Base-by-base conservation (phyloP, 2,888 invertebrate species). In the Achlya flavicornis region DNA sequence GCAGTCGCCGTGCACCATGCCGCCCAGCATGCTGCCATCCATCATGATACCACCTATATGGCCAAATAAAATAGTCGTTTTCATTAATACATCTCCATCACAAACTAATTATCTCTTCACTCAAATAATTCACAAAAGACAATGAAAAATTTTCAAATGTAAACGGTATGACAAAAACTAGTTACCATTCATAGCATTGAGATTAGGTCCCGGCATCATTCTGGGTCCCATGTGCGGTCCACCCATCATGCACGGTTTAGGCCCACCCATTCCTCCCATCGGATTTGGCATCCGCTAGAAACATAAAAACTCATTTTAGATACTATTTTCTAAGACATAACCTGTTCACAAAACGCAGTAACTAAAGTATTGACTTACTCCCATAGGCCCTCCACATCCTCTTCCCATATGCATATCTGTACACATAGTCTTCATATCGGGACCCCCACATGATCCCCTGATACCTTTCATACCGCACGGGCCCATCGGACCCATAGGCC, bases 401-500 rank as follows among this genome's bases (percentile, higher is more conserved):
- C 94, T 85, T 16, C 93, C 92, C 93, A 94, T 93, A 76, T 94
- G 94, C 86, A 94, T 94, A 76, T 94, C 94, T 67, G 90, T 86
- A 70, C 94, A 94, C 93, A 94, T 94, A 0, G 87, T 77, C 69
- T 94, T 94, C 93, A 94, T 94, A 68, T 94, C 94, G 0, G 94
- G 93, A n/a, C 93, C 90, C 1, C 94, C 94, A 70, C 93, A 92
- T 0, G 93, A 78, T 12, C 92, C 91, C 66, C 94, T 84, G 60
- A 94, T 93, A 0, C 92, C 92, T 62, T 94, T 93, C 89, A 94
- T 94, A 1, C 94, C 93, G 68, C 94, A 94, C 0, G 93, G 92
- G 0, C 93, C 93, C 94, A 94, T 92, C 0, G 93, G 92, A 16
- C 94, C 93, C 93, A 93, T 93, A 1, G 94, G 93, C 3, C 93